These are phyloP conservation scores for Creontiades dilutus DNA, from an alignment of 2,888 invertebrate genomes.

Conservation along the genomic window DNA sequence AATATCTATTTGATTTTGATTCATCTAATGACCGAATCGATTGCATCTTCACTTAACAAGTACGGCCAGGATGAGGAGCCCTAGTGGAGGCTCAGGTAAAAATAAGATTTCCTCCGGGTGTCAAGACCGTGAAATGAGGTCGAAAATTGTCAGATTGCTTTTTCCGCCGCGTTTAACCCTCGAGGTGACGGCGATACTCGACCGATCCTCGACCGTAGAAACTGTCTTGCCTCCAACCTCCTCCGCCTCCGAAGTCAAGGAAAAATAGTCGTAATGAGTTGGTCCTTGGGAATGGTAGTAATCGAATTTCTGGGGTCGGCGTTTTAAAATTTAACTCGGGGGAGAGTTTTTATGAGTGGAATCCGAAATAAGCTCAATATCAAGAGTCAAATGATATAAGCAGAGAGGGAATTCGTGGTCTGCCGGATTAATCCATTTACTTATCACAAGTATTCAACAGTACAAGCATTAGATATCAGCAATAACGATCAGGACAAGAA, in stretches of 20 bases:
- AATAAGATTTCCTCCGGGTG: conserved; percentile 43
- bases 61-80: not conserved
- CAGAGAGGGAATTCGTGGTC: no score
- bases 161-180: conserved; percentile 60
- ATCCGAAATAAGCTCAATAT: no score
- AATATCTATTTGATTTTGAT: no score
- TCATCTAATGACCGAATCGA: no score
- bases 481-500: no score
- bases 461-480: no score
- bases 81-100: conserved; percentile 6
- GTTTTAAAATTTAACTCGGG: no score
- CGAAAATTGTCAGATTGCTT: conserved; percentile 60
- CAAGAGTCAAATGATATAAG: no score
- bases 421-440: no score
- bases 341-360: no score
- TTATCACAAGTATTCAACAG: no score
- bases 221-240: not conserved
- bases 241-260: not conserved
- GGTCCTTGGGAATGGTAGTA: not conserved
- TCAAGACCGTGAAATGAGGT: conserved; percentile 57
- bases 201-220: not conserved
- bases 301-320: not conserved
- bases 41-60: not conserved
- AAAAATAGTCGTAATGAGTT: not conserved
- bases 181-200: not conserved